Evolutionary conservation across 2,888 invertebrate species (phyloP).

Genomic region (Thecophora atra): DNA sequence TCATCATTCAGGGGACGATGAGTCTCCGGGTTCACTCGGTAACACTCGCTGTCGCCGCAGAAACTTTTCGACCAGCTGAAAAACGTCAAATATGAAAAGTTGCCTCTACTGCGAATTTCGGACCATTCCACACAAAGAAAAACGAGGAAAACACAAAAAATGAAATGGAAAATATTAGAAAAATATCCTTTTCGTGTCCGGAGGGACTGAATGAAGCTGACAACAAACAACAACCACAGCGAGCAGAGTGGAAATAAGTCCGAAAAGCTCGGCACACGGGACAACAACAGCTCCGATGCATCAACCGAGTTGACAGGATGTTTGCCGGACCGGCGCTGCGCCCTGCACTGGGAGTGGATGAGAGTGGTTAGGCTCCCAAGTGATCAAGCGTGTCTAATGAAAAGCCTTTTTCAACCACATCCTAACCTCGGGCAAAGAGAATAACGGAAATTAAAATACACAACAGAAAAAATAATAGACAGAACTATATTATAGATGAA

Average conservation of each 20-base stretch:
- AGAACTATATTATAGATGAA: background rate
- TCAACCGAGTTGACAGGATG: background rate
- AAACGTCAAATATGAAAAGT: slow-evolving; percentile 46
- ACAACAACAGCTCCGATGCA: too few species aligned
- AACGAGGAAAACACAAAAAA: slow-evolving; percentile 30
- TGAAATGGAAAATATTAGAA: slow-evolving; percentile 41
- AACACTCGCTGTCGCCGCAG: slow-evolving; percentile 30
- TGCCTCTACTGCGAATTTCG: slow-evolving; percentile 34
- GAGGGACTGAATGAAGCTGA: slow-evolving; percentile 15
- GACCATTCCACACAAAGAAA: slow-evolving; percentile 34
- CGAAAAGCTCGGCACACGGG: background rate
- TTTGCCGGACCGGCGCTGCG: background rate
- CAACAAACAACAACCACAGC: slow-evolving; percentile 7
- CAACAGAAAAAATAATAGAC: background rate
- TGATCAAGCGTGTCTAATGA: background rate
- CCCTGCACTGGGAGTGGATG: background rate
- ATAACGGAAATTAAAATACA: background rate
- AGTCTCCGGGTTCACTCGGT: background rate
- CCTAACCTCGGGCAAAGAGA: background rate
- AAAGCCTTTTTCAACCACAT: slow-evolving; percentile 5
- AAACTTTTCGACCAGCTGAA: slow-evolving; percentile 47
- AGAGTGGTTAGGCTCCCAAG: background rate
- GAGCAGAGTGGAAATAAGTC: slow-evolving; percentile 16
- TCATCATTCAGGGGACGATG: background rate
- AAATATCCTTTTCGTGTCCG: slow-evolving; percentile 36